Evolutionary conservation across 2,888 invertebrate species (phyloP), one percentile per base, ranked within the genome.

Genomic region (Agriopis leucophaearia): DNA sequence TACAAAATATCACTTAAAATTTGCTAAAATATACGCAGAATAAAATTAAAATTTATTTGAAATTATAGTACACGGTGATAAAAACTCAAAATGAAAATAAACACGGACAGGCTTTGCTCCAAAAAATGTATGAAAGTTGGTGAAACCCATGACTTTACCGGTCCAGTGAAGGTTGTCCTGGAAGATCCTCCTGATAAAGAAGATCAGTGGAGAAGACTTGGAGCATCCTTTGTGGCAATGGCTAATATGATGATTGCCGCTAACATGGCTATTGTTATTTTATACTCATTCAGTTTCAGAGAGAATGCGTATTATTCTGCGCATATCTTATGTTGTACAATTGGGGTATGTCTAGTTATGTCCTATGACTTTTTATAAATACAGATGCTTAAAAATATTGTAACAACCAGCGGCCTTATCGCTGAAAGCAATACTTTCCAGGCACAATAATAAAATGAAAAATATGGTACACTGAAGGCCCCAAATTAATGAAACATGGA

Each of bases 201-300:
- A 8, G 55, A 27, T 5, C 13, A 8, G 8, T 55, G 42, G 42
- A 55, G 55, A 15, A 55, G 12, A 27, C 3, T 55, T 2, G 55
- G 55, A 18, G 55, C 55, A 8, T 7, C 55, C 1, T 27, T 18
- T 6, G 42, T 55, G 12, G 12, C 8, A 18, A 13, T 55, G 40
- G 55, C 42, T n/a, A 55, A 42, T 27, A 44, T 55, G 40, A 18
- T 55, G 55, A 55, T 55, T 9, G 55, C 13, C 13, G 42, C n/a
- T 13, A 55, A 55, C 27, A 16, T 55, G 7, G 42, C 27, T 27
- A 55, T 55, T 27, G 12, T 45, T 8, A 47, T 57, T 55, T 12
- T 55, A 27, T 55, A 55, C 27, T 12, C 55, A 27, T 27, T 55
- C 4, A 55, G 27, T 55, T 18, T 18, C 18, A 55, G 40, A 13